phyloP scores from a whole-genome alignment of 2,888 invertebrate genomes.

The Tuta absoluta region DNA sequence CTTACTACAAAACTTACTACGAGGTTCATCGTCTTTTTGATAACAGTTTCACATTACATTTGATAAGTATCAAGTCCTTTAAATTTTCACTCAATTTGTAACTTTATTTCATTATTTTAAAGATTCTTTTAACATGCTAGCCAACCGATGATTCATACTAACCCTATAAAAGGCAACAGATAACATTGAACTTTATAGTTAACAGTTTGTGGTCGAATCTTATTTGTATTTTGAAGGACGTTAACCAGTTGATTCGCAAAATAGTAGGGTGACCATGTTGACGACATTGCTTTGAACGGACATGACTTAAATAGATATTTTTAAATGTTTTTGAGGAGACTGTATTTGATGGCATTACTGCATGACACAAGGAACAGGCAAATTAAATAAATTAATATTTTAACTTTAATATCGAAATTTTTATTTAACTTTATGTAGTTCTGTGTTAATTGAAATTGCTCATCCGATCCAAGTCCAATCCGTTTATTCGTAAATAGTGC shows the following conservation, averaged over 20 bases:
- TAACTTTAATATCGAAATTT: too few species aligned
- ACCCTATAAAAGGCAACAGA: neutral
- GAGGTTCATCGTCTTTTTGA: slow-evolving; percentile 7
- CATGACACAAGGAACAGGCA: neutral
- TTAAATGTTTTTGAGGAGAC: neutral
- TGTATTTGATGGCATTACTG: neutral
- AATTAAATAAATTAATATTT: too few species aligned
- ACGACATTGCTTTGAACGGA: neutral
- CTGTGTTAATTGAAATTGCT: too few species aligned
- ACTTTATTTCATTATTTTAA: slow-evolving; percentile 3
- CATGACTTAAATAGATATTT: neutral
- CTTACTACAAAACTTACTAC: slow-evolving; percentile 10
- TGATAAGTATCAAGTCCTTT: neutral
- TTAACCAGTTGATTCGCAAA: slow-evolving; percentile 35
- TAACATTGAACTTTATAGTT: slow-evolving; percentile 8
- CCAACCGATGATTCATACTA: neutral
- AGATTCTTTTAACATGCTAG: neutral
- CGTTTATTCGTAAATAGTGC: too few species aligned
- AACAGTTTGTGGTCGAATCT: neutral
- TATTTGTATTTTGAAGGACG: neutral
- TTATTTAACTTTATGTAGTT: too few species aligned
- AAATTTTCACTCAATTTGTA: neutral
- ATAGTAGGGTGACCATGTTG: slow-evolving; percentile 50
- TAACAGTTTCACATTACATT: neutral
- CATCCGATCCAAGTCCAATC: too few species aligned